Percentiles rank a stretch among this genome's conserved stretches.
Evolutionary conservation across 2,888 invertebrate species (phyloP).

Genomic region (Campoplex capitator): DNA sequence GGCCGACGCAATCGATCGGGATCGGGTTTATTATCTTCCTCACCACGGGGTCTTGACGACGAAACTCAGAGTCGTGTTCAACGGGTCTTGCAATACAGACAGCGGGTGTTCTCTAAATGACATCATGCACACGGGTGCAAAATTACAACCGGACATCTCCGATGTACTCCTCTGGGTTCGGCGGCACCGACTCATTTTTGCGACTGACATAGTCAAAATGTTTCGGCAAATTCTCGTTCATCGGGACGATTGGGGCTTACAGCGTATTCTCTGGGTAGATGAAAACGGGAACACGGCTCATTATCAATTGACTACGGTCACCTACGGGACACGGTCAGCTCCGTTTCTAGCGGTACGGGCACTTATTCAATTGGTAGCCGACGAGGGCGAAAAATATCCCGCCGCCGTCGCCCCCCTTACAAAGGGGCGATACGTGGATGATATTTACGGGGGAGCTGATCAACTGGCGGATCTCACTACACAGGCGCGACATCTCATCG

Average conservation of each 20-base stretch:
- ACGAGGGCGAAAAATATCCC: constrained; percentile 56
- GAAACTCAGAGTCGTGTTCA: too few species aligned
- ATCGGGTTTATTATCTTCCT: too few species aligned
- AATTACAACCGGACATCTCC: background rate
- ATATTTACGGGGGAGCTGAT: too few species aligned
- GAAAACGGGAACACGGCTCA: background rate
- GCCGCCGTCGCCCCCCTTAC: constrained; percentile 37
- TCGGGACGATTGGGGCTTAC: constrained; percentile 22
- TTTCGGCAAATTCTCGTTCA: background rate
- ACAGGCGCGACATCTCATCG: background rate
- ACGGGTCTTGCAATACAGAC: too few species aligned
- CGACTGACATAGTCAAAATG: background rate
- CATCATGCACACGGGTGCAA: background rate
- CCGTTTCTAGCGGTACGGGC: too few species aligned
- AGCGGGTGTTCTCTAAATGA: too few species aligned
- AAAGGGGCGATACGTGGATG: background rate
- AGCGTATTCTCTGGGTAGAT: constrained; percentile 20
- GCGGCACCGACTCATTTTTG: background rate
- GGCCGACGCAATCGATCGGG: too few species aligned
- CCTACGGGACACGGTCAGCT: too few species aligned
- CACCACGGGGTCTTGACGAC: too few species aligned
- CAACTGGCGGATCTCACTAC: background rate
- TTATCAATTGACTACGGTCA: background rate
- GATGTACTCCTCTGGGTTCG: constrained; percentile 2
- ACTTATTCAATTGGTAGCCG: constrained; percentile 55